Evolutionary conservation across 2,888 invertebrate species (phyloP).

Genomic region (Psococerastis gibbosa): DNA sequence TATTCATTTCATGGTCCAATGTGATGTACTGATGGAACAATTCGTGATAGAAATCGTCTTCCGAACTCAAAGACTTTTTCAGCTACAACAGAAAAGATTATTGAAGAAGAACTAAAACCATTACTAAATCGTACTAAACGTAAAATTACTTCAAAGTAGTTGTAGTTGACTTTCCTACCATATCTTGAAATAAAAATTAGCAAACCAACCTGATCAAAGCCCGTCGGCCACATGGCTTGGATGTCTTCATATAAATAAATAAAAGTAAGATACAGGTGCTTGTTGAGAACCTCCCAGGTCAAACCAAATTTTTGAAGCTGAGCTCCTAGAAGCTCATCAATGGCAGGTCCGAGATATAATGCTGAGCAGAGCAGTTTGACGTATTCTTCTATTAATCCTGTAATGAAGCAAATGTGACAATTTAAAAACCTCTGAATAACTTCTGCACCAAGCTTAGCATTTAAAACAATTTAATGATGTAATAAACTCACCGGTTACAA

Average conservation of each 20-base stretch:
- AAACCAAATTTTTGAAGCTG: slow-evolving; percentile 40
- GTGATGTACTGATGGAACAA: slow-evolving; percentile 33
- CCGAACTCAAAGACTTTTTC: slow-evolving; percentile 14
- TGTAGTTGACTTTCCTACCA: too few species aligned
- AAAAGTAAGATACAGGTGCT: slow-evolving; percentile 40
- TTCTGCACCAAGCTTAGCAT: background rate
- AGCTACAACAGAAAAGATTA: background rate
- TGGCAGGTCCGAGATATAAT: slow-evolving; percentile 33
- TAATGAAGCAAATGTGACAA: slow-evolving; percentile 13
- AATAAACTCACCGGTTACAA: slow-evolving; percentile 29
- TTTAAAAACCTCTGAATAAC: background rate
- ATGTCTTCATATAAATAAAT: slow-evolving; percentile 34
- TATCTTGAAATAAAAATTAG: slow-evolving; percentile 6
- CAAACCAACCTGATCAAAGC: slow-evolving; percentile 31
- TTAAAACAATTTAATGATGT: slow-evolving; percentile 7
- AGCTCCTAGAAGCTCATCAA: slow-evolving; percentile 37
- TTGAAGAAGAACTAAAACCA: background rate
- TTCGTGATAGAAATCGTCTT: slow-evolving; percentile 24
- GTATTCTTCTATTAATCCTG: slow-evolving; percentile 40
- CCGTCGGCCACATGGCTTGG: slow-evolving; percentile 32
- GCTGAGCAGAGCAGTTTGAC: slow-evolving; percentile 40
- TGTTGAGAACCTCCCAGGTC: slow-evolving; percentile 46
- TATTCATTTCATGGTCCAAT: slow-evolving; percentile 38
- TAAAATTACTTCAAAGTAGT: too few species aligned
- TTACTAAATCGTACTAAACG: background rate